Evolutionary conservation across 2,113 vertebrate species (phyloP), one percentile per base, ranked within the genome.

Genomic region (Cyanoramphus novaezelandiae): DNA sequence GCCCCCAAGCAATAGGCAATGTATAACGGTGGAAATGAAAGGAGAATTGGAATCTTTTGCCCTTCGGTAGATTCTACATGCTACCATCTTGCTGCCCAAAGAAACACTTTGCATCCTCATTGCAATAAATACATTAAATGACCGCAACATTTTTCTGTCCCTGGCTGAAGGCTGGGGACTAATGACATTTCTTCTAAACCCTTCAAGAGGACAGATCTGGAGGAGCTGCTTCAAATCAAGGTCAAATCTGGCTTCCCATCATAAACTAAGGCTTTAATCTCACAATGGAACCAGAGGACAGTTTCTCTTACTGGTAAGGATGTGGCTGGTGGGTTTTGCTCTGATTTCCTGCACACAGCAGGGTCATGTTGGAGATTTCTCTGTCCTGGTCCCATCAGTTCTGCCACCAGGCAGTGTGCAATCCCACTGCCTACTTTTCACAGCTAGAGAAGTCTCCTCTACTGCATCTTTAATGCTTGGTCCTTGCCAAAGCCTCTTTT

Each of bases 111-210:
- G 2, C n/a, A 7, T 80, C 53, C 53, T 63, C 37, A 2, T 74
- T 57, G 53, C 74, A 64, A 41, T 33, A 15, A 63, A 20, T 0
- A 1, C 39, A 52, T 59, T 14, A 41, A 64, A 35, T 17, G 37
- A 46, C 55, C 3, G 0, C 50, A 33, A 8, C 0, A 0, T 24
- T 43, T 37, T 49, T n/a, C 15, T 15, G 31, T 41, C 27, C 63
- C 77, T 55, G 88, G 77, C 59, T 79, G 69, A 25, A 29, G 17
- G 23, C 50, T 52, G 75, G 18, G 10, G 18, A 53, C 23, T 10
- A 16, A 63, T 28, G 55, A 25, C 43, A 3, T 47, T 50, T 70
- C 28, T 57, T 65, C 68, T 60, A 65, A 70, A 33, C 18, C 29
- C 50, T 43, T 47, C n/a, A 28, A 24, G 14, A 23, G 1, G 9